Percentiles rank a stretch among this genome's conserved stretches.
Conservation (phyloP, 2,113 vertebrate genomes). For the Neodon shergylaensis region DNA sequence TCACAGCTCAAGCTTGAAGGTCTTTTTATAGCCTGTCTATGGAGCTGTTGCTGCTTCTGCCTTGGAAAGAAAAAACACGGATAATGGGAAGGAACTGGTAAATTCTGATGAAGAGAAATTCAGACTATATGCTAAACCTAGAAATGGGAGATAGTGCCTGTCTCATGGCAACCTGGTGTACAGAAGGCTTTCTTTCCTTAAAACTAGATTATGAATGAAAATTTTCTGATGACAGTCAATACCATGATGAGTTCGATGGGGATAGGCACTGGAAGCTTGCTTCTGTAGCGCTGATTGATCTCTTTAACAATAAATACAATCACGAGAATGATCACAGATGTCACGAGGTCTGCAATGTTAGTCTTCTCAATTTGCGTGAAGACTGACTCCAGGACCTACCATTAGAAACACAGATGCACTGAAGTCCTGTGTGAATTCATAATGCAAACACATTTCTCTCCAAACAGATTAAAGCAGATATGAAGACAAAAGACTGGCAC, state of each 20-base stretch:
- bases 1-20: background rate
- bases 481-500: background rate
- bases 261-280: constrained; percentile 94
- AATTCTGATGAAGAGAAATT: constrained; percentile 37
- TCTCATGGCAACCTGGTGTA: background rate
- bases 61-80: constrained; percentile 34
- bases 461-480: background rate
- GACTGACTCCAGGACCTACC: constrained; percentile 89
- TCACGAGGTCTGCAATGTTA: constrained; percentile 94
- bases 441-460: constrained; percentile 11
- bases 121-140: background rate
- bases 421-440: background rate
- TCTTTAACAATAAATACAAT: constrained; percentile 93
- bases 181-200: background rate
- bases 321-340: constrained; percentile 90
- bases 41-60: background rate
- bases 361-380: constrained; percentile 90
- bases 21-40: background rate
- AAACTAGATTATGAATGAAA: constrained; percentile 9
- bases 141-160: background rate
- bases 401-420: constrained; percentile 33
- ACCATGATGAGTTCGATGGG: constrained; percentile 97
- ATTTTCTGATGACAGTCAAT: constrained; percentile 65
- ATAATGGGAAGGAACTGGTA: background rate
- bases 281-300: constrained; percentile 93